Evolutionary conservation across 2,113 vertebrate species (phyloP).

Genomic region (Acanthochromis polyacanthus): DNA sequence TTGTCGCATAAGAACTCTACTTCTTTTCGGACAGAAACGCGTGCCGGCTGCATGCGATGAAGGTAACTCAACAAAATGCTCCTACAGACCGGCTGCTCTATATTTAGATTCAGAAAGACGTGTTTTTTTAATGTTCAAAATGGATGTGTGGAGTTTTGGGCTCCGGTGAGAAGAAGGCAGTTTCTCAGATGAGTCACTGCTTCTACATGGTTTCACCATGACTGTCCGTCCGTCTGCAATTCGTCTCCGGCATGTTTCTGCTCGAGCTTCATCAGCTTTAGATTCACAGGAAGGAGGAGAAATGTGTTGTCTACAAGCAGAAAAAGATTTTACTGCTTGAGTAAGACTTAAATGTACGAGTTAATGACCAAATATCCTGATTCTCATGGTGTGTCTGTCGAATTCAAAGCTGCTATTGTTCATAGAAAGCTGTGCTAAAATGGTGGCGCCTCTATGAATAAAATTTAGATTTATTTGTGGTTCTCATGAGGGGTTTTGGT

Average conservation of each 20-base stretch:
- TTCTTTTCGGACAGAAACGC: not conserved
- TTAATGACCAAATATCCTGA: too few species aligned
- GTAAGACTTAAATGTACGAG: too few species aligned
- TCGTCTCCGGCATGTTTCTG: not conserved
- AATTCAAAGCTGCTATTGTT: too few species aligned
- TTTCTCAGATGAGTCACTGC: conserved; percentile 34
- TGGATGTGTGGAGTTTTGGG: not conserved
- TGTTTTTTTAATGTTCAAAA: conserved; percentile 11
- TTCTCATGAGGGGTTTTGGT: too few species aligned
- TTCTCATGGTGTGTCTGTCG: too few species aligned
- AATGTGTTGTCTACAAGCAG: not conserved
- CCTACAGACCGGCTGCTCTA: conserved; percentile 18
- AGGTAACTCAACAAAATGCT: not conserved
- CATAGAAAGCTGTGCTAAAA: too few species aligned
- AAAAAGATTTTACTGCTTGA: not conserved
- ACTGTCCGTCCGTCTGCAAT: not conserved
- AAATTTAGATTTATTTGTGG: too few species aligned
- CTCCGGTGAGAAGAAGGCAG: not conserved
- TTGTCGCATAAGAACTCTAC: too few species aligned
- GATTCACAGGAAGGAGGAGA: not conserved
- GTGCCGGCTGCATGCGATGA: not conserved
- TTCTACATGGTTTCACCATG: conserved; percentile 8
- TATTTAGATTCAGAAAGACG: conserved; percentile 25
- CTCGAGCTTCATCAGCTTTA: conserved; percentile 4
- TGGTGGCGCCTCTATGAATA: too few species aligned